Base-by-base conservation (phyloP, 2,113 vertebrate genomes). In the Polypterus bichir region DNA sequence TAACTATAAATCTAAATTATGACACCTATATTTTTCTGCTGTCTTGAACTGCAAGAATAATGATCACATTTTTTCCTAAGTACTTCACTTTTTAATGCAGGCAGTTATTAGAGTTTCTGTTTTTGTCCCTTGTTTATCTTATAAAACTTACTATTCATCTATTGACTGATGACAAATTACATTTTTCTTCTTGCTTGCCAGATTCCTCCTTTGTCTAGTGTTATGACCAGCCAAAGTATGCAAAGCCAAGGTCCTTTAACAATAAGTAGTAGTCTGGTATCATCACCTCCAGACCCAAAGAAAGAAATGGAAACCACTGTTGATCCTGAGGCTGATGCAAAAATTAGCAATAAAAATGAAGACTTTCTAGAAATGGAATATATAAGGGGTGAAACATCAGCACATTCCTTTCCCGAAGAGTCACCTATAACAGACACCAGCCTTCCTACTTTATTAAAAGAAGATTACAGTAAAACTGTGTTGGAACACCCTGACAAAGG, bases 141-240 rank as follows among this genome's bases (percentile, higher is more conserved):
- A 10, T 10, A 52, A 7, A 52, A 10, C 51, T 52, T 52, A 8
- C 4, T 52, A 3, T 52, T 52, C 3, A 56, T 56, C 11, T 56
- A 56, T 56, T 10, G 6, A 27, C 54, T 6, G 10, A 56, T 5
- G 3, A 58, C 5, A 44, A 3, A 45, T 44, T 58, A 58, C 5
- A 5, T 44, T 6, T 45, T 6, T 52, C 7, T 62, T 62, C 46
- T 55, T 47, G 6, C n/a, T 11, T 7, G 4, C 8, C 56, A 58
- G n/a, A 58, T 57, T 57, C 54, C 9, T 27, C 53, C 11, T 9
- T 44, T 49, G 64, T 44, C 67, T 84, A 10, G 7, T 59, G 67
- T 44, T 54, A 49, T 63, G 7, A 9, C 58, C 48, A 69, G 64
- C 27, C 47, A 64, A 60, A 61, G 11, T 52, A 61, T 48, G 7